A percentile compares a stretch with the other conserved stretches of the same genome.
phyloP scores from a whole-genome alignment of 2,888 invertebrate genomes.

The Dasypolia templi region DNA sequence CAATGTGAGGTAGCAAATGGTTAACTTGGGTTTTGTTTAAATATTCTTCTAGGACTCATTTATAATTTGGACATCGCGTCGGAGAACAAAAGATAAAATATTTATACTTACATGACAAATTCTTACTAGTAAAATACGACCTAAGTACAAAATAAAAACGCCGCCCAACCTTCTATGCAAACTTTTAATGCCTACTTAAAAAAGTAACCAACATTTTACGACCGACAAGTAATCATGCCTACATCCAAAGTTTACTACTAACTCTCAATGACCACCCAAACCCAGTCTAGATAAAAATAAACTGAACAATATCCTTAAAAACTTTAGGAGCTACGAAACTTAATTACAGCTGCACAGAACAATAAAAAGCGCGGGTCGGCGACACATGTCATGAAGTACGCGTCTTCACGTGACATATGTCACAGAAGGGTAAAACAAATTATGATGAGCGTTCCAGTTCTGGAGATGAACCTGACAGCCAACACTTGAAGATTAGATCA shows the following conservation, averaged over 20 bases:
- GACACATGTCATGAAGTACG: conserved; percentile 54
- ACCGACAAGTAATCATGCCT: conserved; percentile 13
- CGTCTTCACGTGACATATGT: conserved; percentile 50
- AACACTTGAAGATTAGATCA: conserved; percentile 39
- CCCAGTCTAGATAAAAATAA: conserved; percentile 16
- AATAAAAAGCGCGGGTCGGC: conserved; percentile 40
- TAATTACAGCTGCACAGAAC: conserved; percentile 42
- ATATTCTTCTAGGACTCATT: background rate
- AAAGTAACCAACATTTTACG: conserved; percentile 38
- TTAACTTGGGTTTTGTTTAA: background rate
- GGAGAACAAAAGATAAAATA: background rate
- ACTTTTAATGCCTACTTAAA: conserved; percentile 34
- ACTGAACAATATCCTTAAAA: conserved; percentile 26
- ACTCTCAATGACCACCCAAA: conserved; percentile 2
- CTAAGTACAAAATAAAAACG: conserved; percentile 16
- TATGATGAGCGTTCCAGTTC: conserved; percentile 53
- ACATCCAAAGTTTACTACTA: conserved; percentile 17
- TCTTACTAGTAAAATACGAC: conserved; percentile 2
- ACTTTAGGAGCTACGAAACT: conserved; percentile 12
- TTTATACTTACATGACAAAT: background rate
- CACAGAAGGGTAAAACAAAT: conserved; percentile 60
- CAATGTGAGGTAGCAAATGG: background rate
- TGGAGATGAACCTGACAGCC: conserved; percentile 36
- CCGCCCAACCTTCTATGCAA: background rate
- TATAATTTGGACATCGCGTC: background rate